A percentile compares a stretch with the other conserved stretches of the same genome.
These are phyloP conservation scores for Molorchus minor DNA, from an alignment of 2,888 invertebrate species.

Conservation along the genomic window DNA sequence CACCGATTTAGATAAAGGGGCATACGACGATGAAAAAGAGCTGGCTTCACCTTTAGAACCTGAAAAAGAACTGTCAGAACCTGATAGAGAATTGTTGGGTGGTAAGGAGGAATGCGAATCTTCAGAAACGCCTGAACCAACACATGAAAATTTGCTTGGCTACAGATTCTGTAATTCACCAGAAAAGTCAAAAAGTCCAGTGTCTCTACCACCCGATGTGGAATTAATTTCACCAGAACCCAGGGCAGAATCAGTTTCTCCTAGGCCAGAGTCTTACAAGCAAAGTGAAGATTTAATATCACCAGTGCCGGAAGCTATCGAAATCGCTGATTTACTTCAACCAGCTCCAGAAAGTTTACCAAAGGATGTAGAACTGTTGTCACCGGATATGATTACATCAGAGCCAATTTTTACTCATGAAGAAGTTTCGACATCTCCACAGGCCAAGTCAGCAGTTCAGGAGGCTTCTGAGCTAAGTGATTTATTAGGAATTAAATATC, in stretches of 20 bases:
- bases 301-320: constrained; percentile 13
- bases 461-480: not conserved
- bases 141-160: constrained; percentile 34
- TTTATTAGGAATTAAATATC: constrained; percentile 1
- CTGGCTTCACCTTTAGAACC: constrained; percentile 48
- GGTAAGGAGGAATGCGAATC: constrained; percentile 35
- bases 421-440: constrained; percentile 5
- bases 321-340: constrained; percentile 19
- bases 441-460: not conserved
- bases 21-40: constrained; percentile 51
- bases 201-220: constrained; percentile 17
- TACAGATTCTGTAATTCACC: constrained; percentile 25
- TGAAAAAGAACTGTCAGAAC: constrained; percentile 36
- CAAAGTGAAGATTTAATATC: not conserved
- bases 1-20: constrained; percentile 53
- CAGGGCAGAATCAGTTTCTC: constrained; percentile 3
- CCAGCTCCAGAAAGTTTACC: constrained; percentile 22
- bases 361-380: constrained; percentile 27
- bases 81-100: not conserved
- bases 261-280: constrained; percentile 4
- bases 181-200: constrained; percentile 5
- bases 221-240: constrained; percentile 27
- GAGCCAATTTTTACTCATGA: constrained; percentile 7
- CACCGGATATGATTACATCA: constrained; percentile 3
- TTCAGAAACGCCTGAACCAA: constrained; percentile 40